Conservation (phyloP, 2,888 invertebrate species). For the Galerucella pusilla region DNA sequence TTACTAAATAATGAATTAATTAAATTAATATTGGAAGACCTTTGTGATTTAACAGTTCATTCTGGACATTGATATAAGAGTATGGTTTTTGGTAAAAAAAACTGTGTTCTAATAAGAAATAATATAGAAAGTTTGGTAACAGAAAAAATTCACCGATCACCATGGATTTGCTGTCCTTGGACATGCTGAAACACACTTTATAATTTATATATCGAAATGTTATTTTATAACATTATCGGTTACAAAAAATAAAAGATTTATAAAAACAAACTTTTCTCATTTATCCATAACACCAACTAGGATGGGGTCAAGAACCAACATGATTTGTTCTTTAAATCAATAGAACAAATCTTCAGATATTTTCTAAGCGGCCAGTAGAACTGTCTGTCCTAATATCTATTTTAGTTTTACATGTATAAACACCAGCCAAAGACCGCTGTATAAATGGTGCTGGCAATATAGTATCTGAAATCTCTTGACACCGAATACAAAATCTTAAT, state of each 20-base stretch:
- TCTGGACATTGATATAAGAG: slow-evolving; percentile 49
- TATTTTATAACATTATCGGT: slow-evolving; percentile 63
- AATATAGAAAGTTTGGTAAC: slow-evolving; percentile 57
- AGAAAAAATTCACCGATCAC: slow-evolving; percentile 49
- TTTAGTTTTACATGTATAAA: too few relatives aligned
- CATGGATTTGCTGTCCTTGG: slow-evolving; percentile 52
- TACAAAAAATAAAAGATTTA: slow-evolving; percentile 64
- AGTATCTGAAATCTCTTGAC: too few relatives aligned
- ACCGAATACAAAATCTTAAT: too few relatives aligned
- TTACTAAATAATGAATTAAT: slow-evolving; percentile 39
- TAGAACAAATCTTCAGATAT: too few relatives aligned
- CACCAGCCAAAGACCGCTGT: too few relatives aligned
- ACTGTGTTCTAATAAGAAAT: slow-evolving; percentile 51
- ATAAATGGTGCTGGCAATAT: too few relatives aligned
- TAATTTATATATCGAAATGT: slow-evolving; percentile 63
- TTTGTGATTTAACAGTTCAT: slow-evolving; percentile 31
- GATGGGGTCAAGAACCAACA: too few relatives aligned
- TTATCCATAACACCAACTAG: background rate
- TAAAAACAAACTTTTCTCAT: slow-evolving; percentile 54
- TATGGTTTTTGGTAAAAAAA: slow-evolving; percentile 46
- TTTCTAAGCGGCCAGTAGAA: too few relatives aligned
- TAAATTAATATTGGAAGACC: slow-evolving; percentile 5
- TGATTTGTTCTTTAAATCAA: too few relatives aligned
- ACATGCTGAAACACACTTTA: slow-evolving; percentile 55
- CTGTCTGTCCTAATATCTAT: too few relatives aligned